Evolutionary conservation across 2,797 vertebrate genomes (phyloP).

Genomic region (Echeneis naucrates): DNA sequence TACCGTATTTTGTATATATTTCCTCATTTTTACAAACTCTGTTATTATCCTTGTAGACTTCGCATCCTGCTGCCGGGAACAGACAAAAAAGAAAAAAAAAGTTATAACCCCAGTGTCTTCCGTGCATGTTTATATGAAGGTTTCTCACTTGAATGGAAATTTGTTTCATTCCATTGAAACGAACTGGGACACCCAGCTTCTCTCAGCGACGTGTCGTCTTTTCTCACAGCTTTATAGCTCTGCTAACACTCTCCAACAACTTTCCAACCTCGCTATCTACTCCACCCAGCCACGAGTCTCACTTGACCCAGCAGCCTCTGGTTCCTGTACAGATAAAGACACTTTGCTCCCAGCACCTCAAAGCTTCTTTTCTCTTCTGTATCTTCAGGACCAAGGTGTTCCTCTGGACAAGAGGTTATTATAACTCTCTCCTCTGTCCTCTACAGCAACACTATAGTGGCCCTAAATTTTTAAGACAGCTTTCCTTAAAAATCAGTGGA

Average conservation of each 20-base stretch:
- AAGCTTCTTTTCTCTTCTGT: conserved; percentile 67
- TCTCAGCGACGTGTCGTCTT: conserved; percentile 28
- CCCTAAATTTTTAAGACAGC: conserved; percentile 19
- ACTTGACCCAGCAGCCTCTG: conserved; percentile 60
- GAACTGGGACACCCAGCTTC: conserved; percentile 48
- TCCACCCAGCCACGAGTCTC: conserved; percentile 56
- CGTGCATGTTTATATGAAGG: conserved; percentile 43
- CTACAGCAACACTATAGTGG: conserved; percentile 14
- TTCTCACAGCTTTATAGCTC: conserved; percentile 32
- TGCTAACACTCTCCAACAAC: conserved; percentile 27
- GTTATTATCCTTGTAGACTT: conserved; percentile 46
- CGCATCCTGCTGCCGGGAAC: conserved; percentile 47
- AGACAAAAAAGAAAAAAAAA: conserved; percentile 46
- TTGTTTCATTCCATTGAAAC: conserved; percentile 36
- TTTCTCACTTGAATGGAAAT: conserved; percentile 45
- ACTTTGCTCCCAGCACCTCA: conserved; percentile 43
- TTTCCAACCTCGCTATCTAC: conserved; percentile 59
- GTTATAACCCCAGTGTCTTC: conserved; percentile 41
- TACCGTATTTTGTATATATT: conserved; percentile 24
- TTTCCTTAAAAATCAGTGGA: conserved; percentile 1
- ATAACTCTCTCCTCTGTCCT: conserved; percentile 37
- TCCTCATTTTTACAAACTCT: conserved; percentile 19
- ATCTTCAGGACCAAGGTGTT: conserved; percentile 58
- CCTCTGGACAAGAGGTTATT: conserved; percentile 49
- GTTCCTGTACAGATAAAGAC: conserved; percentile 65